Evolutionary conservation across 2,797 vertebrate species (phyloP).

Genomic region (Benthosema pterotum): DNA sequence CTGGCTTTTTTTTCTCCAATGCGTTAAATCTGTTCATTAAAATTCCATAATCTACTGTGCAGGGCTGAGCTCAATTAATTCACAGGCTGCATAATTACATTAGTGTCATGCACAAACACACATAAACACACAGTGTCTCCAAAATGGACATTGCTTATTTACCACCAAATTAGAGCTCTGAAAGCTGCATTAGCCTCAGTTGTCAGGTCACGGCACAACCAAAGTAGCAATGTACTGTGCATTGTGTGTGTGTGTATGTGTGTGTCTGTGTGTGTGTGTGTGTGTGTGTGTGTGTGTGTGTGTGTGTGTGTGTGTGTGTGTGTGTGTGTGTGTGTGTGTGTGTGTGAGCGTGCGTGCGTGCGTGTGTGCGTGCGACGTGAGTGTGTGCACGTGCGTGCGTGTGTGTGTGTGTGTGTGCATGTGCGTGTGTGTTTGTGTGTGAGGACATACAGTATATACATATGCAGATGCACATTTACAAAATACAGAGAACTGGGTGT

Average conservation of each 20-base stretch:
- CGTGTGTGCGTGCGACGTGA: too few relatives aligned
- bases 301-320: constrained; percentile 4
- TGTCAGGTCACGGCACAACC: constrained; percentile 42
- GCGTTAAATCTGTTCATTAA: constrained; percentile 4
- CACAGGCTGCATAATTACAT: constrained; percentile 22
- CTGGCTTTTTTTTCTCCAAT: not conserved
- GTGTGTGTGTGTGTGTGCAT: not conserved
- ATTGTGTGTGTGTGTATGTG: constrained; percentile 15
- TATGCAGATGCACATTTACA: too few relatives aligned
- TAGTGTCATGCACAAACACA: constrained; percentile 5
- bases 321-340: constrained; percentile 21
- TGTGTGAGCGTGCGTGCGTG: constrained; percentile 2
- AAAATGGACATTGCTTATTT: constrained; percentile 43
- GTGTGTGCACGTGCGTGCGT: too few relatives aligned
- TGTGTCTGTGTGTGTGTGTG: constrained; percentile 5
- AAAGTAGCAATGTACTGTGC: constrained; percentile 1
- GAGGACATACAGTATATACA: too few relatives aligned
- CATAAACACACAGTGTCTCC: not conserved
- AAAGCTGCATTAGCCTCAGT: constrained; percentile 31
- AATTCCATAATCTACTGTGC: constrained; percentile 22
- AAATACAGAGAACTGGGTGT: too few relatives aligned
- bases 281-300: constrained; percentile 16
- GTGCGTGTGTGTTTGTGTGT: too few relatives aligned
- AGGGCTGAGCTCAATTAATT: constrained; percentile 1
- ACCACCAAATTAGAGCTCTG: constrained; percentile 43